These are phyloP conservation scores for Myocastor coypus DNA, from an alignment of 2,113 vertebrate species.

Conservation along the genomic window DNA sequence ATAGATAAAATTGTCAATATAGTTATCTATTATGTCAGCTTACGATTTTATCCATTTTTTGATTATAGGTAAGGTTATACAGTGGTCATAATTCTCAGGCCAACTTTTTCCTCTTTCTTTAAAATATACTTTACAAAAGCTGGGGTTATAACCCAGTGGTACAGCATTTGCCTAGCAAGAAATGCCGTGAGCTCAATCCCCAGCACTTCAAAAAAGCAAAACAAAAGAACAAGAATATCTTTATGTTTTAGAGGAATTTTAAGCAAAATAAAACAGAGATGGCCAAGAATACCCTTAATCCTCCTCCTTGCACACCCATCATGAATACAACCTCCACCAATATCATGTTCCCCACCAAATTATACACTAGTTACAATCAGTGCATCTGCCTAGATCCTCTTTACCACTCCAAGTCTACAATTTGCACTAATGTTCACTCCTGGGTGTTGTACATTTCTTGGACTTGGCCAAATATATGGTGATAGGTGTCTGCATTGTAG, in stretches of 20 bases:
- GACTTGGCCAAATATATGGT: background rate
- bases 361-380: background rate
- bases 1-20: background rate
- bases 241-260: background rate
- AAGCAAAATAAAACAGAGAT: background rate
- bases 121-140: background rate
- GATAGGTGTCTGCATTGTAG: background rate
- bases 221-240: background rate
- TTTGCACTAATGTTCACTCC: background rate
- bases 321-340: background rate
- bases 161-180: background rate
- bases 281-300: background rate
- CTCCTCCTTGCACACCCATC: background rate
- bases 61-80: background rate
- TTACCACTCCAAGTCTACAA: background rate
- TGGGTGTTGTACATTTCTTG: background rate
- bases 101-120: background rate
- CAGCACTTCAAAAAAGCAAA: background rate
- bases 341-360: background rate
- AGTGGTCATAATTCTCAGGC: conserved; percentile 31
- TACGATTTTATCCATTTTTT: conserved; percentile 17
- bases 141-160: background rate
- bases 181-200: background rate
- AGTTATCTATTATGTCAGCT: background rate
- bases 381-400: background rate